These are phyloP conservation scores for Diabrotica undecimpunctata DNA, from an alignment of 1,140 invertebrate species.

Conservation along the genomic window DNA sequence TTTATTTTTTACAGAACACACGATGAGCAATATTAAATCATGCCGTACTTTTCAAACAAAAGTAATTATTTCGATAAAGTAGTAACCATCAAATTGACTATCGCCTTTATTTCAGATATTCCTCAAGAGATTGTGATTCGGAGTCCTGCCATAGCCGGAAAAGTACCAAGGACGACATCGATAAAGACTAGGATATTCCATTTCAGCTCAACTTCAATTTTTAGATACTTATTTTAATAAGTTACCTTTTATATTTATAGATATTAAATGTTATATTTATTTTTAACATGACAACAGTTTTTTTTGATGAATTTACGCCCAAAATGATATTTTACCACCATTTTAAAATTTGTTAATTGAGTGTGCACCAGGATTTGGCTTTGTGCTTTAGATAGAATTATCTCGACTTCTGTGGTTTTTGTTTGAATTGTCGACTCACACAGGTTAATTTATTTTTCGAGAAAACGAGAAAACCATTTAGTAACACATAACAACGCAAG, in stretches of 20 bases:
- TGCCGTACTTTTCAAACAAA: neutral
- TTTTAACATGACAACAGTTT: too few relatives aligned
- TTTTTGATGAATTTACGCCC: too few relatives aligned
- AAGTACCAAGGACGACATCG: slow-evolving; percentile 29
- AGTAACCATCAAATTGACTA: neutral
- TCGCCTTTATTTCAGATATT: slow-evolving; percentile 26
- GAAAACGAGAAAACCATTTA: too few relatives aligned
- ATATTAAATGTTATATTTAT: neutral
- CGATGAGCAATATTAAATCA: slow-evolving; percentile 9
- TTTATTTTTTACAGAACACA: slow-evolving; percentile 13
- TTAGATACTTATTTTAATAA: neutral
- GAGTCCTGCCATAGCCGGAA: slow-evolving; percentile 33
- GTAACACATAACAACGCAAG: too few relatives aligned
- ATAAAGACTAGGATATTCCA: slow-evolving; percentile 16
- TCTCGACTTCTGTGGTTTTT: too few relatives aligned
- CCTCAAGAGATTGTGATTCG: slow-evolving; percentile 29
- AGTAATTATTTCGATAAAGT: slow-evolving; percentile 1
- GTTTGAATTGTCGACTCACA: too few relatives aligned
- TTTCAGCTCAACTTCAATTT: neutral
- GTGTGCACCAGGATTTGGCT: too few relatives aligned
- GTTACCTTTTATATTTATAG: neutral
- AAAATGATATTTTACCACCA: too few relatives aligned
- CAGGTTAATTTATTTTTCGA: too few relatives aligned
- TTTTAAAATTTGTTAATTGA: too few relatives aligned
- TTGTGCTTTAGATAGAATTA: too few relatives aligned